These are phyloP conservation scores for Anser brachyrhynchus DNA, from an alignment of 2,113 vertebrate species.

Conservation along the genomic window DNA sequence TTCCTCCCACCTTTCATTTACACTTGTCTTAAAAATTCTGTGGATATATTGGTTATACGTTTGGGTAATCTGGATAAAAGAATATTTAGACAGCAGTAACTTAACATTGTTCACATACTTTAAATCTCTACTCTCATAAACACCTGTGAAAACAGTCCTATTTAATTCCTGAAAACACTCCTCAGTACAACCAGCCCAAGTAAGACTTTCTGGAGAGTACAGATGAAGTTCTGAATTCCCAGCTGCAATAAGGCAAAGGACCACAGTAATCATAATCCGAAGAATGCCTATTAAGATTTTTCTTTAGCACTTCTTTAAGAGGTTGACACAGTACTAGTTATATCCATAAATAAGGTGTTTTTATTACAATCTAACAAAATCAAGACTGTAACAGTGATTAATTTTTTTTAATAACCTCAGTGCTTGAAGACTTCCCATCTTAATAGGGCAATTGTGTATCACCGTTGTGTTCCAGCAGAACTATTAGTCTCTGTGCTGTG, in stretches of 20 bases:
- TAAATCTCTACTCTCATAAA: not conserved
- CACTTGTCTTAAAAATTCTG: not conserved
- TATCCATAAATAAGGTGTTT: constrained; percentile 53
- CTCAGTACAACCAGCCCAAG: not conserved
- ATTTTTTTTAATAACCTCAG: constrained; percentile 75
- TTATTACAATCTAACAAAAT: constrained; percentile 70
- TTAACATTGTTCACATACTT: not conserved
- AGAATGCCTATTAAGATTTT: not conserved
- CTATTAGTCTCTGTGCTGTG: constrained; percentile 65
- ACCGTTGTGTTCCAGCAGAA: constrained; percentile 63
- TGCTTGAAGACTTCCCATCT: constrained; percentile 65
- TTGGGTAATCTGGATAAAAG: not conserved
- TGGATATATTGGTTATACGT: accelerated
- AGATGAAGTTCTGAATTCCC: not conserved
- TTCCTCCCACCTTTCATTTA: not conserved
- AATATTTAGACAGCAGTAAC: not conserved
- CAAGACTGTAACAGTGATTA: constrained; percentile 68
- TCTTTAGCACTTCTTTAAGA: not conserved
- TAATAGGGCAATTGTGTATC: constrained; percentile 75
- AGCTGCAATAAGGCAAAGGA: not conserved
- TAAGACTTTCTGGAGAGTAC: not conserved
- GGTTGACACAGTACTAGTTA: constrained; percentile 30
- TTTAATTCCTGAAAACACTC: not conserved
- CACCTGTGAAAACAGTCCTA: not conserved
- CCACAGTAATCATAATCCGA: not conserved